Conservation (phyloP, 2,888 invertebrate species). For the Pandemis heparana region DNA sequence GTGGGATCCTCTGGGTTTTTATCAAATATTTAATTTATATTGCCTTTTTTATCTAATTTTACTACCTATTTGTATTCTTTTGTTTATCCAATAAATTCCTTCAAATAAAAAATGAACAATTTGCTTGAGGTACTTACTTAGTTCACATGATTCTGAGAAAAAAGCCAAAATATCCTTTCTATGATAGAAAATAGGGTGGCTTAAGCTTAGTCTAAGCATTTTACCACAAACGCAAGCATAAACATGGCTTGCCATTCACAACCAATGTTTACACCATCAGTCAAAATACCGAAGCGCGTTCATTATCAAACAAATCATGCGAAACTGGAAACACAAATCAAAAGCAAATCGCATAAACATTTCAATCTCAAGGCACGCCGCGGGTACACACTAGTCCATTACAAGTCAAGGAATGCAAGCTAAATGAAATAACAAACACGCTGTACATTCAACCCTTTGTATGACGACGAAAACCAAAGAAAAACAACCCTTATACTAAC, state of each 20-base stretch:
- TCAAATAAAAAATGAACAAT: no score
- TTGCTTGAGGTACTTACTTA: no score
- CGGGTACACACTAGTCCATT: slow-evolving; percentile 36
- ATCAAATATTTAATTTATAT: no score
- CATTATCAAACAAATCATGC: slow-evolving; percentile 17
- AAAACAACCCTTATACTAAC: slow-evolving; percentile 18
- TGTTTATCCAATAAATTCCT: no score
- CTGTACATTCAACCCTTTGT: slow-evolving; percentile 20
- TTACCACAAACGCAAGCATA: slow-evolving; percentile 5
- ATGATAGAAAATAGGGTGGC: no score
- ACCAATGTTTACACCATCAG: slow-evolving; percentile 19
- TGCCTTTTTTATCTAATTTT: no score
- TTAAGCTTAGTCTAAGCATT: background rate
- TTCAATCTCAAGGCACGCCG: slow-evolving; percentile 19
- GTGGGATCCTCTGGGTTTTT: no score
- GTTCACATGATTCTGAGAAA: no score
- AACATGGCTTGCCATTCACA: background rate
- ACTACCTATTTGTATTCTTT: no score
- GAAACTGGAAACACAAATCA: slow-evolving; percentile 41
- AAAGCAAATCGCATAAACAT: slow-evolving; percentile 33
- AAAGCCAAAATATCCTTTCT: no score
- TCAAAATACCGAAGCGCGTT: slow-evolving; percentile 23
- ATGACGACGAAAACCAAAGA: background rate
- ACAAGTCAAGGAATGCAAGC: slow-evolving; percentile 28
- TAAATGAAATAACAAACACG: slow-evolving; percentile 40